Conservation (phyloP, 2,888 invertebrate genomes). For the Terebella lapidaria region DNA sequence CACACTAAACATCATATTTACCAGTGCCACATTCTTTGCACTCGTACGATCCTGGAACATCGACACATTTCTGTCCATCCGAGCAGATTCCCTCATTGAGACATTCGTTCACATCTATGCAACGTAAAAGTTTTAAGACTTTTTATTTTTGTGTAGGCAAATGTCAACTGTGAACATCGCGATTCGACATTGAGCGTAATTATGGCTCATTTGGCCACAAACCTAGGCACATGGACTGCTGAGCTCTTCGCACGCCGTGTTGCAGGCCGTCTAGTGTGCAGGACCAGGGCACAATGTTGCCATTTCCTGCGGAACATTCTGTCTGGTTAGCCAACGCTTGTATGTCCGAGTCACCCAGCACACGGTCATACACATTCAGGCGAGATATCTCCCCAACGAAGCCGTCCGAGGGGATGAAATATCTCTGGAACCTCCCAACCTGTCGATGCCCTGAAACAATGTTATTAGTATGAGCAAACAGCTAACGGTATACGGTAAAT, state of each 20-base stretch:
- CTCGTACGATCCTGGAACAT: neutral
- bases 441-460: neutral
- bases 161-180: no score
- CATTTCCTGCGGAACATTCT: neutral
- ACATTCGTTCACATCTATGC: constrained; percentile 2
- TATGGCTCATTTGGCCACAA: no score
- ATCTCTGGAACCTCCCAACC: neutral
- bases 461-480: no score
- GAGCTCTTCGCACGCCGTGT: neutral
- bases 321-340: neutral
- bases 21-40: neutral
- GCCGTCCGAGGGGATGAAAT: neutral
- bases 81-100: neutral
- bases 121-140: no score
- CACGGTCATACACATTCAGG: neutral
- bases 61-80: neutral
- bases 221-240: neutral
- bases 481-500: no score
- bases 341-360: neutral
- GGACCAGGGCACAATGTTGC: neutral
- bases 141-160: no score
- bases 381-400: constrained; percentile 1
- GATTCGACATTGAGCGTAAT: no score
- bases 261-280: neutral
- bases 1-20: no score